Base-by-base conservation (phyloP, 2,888 invertebrate genomes). In the Ommatoiulus sabulosus region DNA sequence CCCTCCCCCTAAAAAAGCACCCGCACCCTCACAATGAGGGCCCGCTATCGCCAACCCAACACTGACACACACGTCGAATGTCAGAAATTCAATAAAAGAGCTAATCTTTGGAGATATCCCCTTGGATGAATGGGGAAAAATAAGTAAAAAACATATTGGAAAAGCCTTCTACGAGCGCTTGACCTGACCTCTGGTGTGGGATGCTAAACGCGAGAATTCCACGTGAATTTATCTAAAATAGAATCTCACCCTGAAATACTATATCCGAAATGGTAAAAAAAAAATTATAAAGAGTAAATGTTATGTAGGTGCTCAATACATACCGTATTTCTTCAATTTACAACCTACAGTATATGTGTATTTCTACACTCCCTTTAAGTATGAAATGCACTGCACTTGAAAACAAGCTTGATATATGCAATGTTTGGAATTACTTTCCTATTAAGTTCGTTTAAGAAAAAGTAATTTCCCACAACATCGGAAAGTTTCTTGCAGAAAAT, bases 91-190 rank as follows among this genome's bases (percentile, higher is more conserved):
- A 72, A 72, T 72, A 72, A 24, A 72, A 10, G 24, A 72, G 72
- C 72, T 72, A 72, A 72, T 72, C 72, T 72, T 72, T 63, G 20
- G 72, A 52, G 72, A 24, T 72, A 72, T 72, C 72, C 8, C n/a
- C 8, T 63, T 7, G 72, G 72, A 72, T 24, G 72, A 72, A 72
- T 24, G 72, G 72, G 24, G 24, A 72, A 24, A 72, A 72, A 7
- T 52, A 24, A 24, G 24, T 35, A 8, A 24, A 6, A 24, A 72
- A 72, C 72, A 24, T 72, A 72, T 72, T 72, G 72, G n/a, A 72
- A 24, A 72, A 10, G 24, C 10, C 24, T 72, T 10, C 72, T 24
- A 24, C 72, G 3, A 10, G 10, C 7, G 20, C n/a, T 72, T 24
- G 72, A 72, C 24, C 24, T 72, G 72, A 72, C 24, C 72, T 72